phyloP scores from a whole-genome alignment of 2,113 vertebrate species.

The Phalacrocorax aristotelis region DNA sequence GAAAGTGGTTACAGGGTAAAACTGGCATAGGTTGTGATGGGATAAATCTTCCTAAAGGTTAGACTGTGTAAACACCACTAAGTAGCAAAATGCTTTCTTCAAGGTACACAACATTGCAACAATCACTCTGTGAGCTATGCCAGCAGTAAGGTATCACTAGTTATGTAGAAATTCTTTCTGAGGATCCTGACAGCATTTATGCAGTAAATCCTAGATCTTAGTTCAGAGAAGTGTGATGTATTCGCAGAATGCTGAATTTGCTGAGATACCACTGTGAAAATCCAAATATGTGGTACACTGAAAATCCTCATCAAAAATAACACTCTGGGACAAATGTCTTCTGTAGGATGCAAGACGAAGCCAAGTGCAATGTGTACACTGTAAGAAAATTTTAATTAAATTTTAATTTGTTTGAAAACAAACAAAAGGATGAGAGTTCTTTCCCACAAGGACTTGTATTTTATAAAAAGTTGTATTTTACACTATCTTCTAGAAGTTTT shows the following conservation, averaged over 20 bases:
- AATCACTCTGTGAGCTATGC: background rate
- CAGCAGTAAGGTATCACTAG: background rate
- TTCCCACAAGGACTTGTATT: background rate
- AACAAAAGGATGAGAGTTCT: background rate
- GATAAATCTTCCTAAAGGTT: background rate
- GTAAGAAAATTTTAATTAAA: background rate
- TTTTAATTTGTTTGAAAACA: background rate
- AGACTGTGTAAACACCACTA: background rate
- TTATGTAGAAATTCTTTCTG: background rate
- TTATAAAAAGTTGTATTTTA: background rate
- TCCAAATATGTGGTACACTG: background rate
- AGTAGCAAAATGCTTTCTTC: background rate
- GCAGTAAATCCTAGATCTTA: background rate
- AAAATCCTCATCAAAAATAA: background rate
- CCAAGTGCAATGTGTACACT: background rate
- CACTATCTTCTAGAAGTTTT: background rate
- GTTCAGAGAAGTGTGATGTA: background rate
- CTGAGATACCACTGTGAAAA: background rate
- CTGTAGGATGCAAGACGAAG: background rate
- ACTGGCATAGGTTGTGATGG: background rate
- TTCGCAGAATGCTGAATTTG: background rate
- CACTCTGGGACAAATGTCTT: background rate
- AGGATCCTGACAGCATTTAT: background rate
- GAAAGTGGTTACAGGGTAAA: background rate
- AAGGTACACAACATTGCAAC: background rate